These are phyloP conservation scores for Phenganax stokvisi DNA, from an alignment of 92 coral and sea anemone species.

Conservation along the genomic window DNA sequence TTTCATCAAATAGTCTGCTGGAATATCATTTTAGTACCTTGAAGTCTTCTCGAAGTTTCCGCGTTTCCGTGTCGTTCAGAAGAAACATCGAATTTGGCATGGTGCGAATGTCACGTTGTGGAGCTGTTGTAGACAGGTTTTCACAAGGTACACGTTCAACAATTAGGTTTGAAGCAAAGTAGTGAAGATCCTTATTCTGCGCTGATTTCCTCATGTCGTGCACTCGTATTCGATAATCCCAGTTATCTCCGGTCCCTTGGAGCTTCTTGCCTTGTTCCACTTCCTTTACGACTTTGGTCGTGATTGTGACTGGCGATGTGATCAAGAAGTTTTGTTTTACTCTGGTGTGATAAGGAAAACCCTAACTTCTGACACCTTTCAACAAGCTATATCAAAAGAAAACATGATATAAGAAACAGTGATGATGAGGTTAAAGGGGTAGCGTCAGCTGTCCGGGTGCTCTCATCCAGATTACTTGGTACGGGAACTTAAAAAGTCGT, in stretches of 20 bases:
- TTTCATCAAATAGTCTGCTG: neutral
- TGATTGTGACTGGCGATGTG: conserved; percentile 46
- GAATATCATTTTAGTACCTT: conserved; percentile 18
- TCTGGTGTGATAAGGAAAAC: conserved; percentile 8
- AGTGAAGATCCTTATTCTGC: conserved; percentile 52
- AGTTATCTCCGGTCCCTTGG: conserved; percentile 54
- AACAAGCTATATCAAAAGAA: neutral
- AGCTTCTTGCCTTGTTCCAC: conserved; percentile 44
- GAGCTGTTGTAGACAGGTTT: conserved; percentile 32
- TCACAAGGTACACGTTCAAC: conserved; percentile 52
- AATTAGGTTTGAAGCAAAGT: conserved; percentile 53
- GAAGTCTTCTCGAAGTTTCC: conserved; percentile 47
- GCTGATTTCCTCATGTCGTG: conserved; percentile 50
- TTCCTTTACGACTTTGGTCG: conserved; percentile 39
- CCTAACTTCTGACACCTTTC: conserved; percentile 18
- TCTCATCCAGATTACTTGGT: too few species aligned
- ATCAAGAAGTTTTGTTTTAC: neutral
- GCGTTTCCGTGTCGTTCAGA: conserved; percentile 38
- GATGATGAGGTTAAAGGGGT: too few species aligned
- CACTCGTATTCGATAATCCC: conserved; percentile 43
- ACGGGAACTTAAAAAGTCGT: too few species aligned
- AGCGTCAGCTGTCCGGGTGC: too few species aligned
- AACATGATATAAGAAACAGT: too few species aligned
- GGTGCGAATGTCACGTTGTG: conserved; percentile 43
- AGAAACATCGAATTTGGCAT: conserved; percentile 40